Evolutionary conservation across 2,888 invertebrate genomes (phyloP), one percentile per base, ranked within the genome.

Genomic region (Orchesellides sinensis): DNA sequence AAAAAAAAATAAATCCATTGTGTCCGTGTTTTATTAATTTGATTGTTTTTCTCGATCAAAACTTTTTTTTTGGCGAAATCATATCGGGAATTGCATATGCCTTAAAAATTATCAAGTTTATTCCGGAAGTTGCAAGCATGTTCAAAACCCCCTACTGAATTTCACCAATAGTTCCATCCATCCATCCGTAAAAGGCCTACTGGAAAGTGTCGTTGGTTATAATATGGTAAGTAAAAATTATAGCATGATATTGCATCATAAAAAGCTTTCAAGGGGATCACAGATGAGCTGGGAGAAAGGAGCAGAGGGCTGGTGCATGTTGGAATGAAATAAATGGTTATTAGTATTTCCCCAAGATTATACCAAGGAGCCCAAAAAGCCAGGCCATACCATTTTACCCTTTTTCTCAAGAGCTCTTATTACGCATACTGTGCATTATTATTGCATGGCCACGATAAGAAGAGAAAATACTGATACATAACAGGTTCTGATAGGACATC

Each of bases 291-390:
- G 59, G 72, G 45, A 72, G 47, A 59, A 72, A 72, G 23, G n/a
- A n/a, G n/a, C n/a, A n/a, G n/a, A n/a, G n/a, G n/a, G n/a, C n/a
- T n/a, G n/a, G 21, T 45, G 59, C 27, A 59, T 27, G 72, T 47
- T 47, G 72, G 59, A 72, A 21, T 72, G 72, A 72, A 72, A 72
- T 72, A 59, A 61, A 72, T 72, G 72, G 72, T 72, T 72, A 72
- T 72, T 72, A 72, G 59, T 45, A 72, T 72, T 72, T 72, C 59
- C n/a, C 72, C 27, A 59, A 72, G 72, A 72, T 72, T 45, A 72
- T 72, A 59, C 59, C 59, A 35, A 45, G n/a, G n/a, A 45, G 40
- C 40, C n/a, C 40, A 8, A 40, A n/a, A n/a, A n/a, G n/a, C n/a
- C n/a, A n/a, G 5, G 10, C 32, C 32, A 32, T 32, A 56, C 56